Evolutionary conservation across 2,113 vertebrate genomes (phyloP).

Genomic region (Cephalopterus ornatus): DNA sequence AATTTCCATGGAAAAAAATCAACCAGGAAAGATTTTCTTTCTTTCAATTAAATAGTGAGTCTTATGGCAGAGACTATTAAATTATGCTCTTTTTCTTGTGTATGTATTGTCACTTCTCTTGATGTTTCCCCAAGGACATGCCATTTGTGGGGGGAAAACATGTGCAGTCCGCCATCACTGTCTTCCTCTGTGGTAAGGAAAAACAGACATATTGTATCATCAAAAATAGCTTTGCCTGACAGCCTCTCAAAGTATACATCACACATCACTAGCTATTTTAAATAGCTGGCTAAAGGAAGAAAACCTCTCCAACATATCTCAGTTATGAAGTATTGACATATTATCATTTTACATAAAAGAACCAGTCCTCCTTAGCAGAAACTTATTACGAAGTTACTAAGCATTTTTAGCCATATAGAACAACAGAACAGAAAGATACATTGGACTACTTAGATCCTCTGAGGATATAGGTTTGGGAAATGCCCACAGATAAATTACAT

Average conservation of each 20-base stretch:
- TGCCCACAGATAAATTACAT: background rate
- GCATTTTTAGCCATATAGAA: background rate
- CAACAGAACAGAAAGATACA: background rate
- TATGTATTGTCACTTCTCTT: background rate
- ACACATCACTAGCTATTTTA: background rate
- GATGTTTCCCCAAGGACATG: background rate
- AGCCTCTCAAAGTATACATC: constrained; percentile 24
- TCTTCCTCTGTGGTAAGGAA: background rate
- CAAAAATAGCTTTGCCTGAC: constrained; percentile 18
- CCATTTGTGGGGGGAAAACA: background rate
- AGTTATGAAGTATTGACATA: background rate
- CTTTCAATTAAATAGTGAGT: background rate
- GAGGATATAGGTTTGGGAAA: background rate
- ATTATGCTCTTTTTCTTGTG: background rate
- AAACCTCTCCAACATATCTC: background rate
- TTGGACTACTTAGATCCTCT: background rate
- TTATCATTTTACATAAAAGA: background rate
- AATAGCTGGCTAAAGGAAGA: constrained; percentile 30
- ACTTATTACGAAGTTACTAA: background rate
- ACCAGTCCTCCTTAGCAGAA: background rate
- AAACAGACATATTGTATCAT: constrained; percentile 22
- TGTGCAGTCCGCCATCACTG: background rate
- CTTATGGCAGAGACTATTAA: background rate
- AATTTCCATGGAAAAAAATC: background rate
- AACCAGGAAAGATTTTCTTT: background rate